Conservation (phyloP, 2,888 invertebrate genomes). For the Parapristionchus giblindavisi region DNA sequence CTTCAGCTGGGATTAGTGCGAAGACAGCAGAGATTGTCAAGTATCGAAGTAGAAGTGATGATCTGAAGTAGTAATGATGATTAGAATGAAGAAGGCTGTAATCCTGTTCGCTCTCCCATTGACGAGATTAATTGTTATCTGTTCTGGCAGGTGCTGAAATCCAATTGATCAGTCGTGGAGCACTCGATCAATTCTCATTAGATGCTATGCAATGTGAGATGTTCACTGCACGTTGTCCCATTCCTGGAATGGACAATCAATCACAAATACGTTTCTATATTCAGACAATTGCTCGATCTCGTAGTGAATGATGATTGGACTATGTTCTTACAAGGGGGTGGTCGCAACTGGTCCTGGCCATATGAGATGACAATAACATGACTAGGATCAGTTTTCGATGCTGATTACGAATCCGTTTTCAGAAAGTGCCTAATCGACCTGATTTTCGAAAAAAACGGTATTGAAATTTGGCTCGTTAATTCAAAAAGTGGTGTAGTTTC, state of each 20-base stretch:
- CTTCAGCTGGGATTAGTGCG: slow-evolving; percentile 77
- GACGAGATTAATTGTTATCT: slow-evolving; percentile 81
- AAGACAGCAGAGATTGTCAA: slow-evolving; percentile 75
- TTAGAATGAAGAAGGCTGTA: slow-evolving; percentile 92
- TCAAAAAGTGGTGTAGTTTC: too few species aligned
- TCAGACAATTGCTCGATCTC: slow-evolving; percentile 84
- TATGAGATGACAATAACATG: too few species aligned
- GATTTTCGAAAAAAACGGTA: too few species aligned
- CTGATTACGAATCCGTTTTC: too few species aligned
- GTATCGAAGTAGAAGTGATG: too few species aligned
- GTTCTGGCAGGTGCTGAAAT: slow-evolving; percentile 78
- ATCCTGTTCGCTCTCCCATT: slow-evolving; percentile 92
- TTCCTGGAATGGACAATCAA: slow-evolving; percentile 84
- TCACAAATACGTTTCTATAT: slow-evolving; percentile 72
- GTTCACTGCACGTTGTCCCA: slow-evolving; percentile 94
- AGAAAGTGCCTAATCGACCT: too few species aligned
- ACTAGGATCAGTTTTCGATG: too few species aligned
- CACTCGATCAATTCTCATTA: slow-evolving; percentile 87
- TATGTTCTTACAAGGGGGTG: slow-evolving; percentile 95
- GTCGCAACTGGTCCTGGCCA: too few species aligned
- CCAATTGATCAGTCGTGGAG: slow-evolving; percentile 86
- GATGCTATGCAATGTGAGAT: slow-evolving; percentile 97
- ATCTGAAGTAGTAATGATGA: slow-evolving; percentile 85
- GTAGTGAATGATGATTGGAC: slow-evolving; percentile 95
- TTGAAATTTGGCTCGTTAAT: too few species aligned